Conservation (phyloP, 2,797 vertebrate genomes). For the Brachymystax lenok region DNA sequence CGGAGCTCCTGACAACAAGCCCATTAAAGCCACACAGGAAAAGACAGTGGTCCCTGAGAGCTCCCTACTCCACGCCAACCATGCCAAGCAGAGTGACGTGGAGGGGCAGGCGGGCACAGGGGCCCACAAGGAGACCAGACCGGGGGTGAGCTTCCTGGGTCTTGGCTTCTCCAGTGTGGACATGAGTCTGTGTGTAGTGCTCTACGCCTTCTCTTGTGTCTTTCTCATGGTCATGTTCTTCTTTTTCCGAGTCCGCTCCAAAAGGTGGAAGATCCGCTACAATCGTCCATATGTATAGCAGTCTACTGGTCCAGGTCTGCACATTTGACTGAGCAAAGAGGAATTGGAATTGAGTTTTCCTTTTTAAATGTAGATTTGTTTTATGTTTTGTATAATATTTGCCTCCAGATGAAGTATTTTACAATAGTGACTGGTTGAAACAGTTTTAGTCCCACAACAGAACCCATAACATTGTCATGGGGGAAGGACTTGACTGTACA, state of each 20-base stretch:
- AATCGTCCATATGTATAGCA: constrained; percentile 76
- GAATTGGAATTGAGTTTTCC: not conserved
- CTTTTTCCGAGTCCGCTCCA: constrained; percentile 88
- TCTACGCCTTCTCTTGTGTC: constrained; percentile 86
- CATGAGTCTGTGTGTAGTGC: constrained; percentile 93
- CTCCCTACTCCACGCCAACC: not conserved
- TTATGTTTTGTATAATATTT: not conserved
- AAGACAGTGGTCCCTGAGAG: constrained; percentile 6
- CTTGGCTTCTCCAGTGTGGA: constrained; percentile 90
- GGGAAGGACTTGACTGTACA: not conserved
- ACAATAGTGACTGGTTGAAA: not conserved
- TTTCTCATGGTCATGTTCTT: constrained; percentile 94
- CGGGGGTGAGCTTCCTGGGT: constrained; percentile 75
- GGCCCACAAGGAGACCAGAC: constrained; percentile 41
- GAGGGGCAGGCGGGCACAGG: not conserved
- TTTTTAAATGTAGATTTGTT: constrained; percentile 7
- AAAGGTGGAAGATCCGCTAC: constrained; percentile 80
- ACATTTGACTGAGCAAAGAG: too few species aligned
- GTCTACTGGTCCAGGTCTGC: not conserved
- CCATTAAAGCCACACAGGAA: constrained; percentile 1
- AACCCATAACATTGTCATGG: not conserved
- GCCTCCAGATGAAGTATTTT: not conserved
- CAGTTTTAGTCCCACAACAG: not conserved
- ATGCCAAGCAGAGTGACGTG: constrained; percentile 9
- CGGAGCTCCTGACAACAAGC: not conserved